A percentile compares a stretch with the other conserved stretches of the same genome.
Conservation (phyloP, 2,113 vertebrate genomes). For the Notarius lentiginosus region DNA sequence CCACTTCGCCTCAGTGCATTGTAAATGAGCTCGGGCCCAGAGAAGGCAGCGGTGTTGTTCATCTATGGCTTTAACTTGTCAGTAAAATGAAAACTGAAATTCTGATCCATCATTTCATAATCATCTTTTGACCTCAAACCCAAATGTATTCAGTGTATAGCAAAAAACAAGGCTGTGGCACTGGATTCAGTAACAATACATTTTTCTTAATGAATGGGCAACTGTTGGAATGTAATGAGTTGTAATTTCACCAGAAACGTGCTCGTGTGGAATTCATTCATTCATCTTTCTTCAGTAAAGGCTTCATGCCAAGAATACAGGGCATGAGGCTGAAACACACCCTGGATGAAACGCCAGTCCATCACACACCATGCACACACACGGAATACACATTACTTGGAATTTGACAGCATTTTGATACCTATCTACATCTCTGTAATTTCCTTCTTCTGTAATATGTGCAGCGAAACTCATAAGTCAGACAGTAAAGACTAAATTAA, state of each 20-base stretch:
- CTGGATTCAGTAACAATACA: background rate
- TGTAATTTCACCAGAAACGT: background rate
- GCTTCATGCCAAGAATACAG: background rate
- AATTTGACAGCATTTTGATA: constrained; percentile 16
- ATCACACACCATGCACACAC: background rate
- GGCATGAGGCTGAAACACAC: background rate
- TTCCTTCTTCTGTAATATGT: background rate
- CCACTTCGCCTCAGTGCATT: too few species aligned
- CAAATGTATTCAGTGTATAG: background rate
- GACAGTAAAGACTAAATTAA: background rate
- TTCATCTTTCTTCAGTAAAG: background rate
- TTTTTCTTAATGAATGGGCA: background rate
- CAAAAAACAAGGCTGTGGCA: background rate
- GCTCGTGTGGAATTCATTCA: background rate
- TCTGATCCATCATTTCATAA: background rate
- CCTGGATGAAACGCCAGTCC: too few species aligned
- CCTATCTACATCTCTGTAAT: constrained; percentile 7
- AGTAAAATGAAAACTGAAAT: background rate
- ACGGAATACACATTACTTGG: background rate
- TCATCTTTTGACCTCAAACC: background rate
- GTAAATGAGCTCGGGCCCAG: too few species aligned
- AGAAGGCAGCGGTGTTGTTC: too few species aligned
- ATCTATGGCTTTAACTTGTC: too few species aligned
- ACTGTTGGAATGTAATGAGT: background rate
- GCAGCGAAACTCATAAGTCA: background rate